Percentiles rank a stretch among this genome's conserved stretches.
Conservation (phyloP, 1,140 invertebrate species). For the Drosophila santomea region DNA sequence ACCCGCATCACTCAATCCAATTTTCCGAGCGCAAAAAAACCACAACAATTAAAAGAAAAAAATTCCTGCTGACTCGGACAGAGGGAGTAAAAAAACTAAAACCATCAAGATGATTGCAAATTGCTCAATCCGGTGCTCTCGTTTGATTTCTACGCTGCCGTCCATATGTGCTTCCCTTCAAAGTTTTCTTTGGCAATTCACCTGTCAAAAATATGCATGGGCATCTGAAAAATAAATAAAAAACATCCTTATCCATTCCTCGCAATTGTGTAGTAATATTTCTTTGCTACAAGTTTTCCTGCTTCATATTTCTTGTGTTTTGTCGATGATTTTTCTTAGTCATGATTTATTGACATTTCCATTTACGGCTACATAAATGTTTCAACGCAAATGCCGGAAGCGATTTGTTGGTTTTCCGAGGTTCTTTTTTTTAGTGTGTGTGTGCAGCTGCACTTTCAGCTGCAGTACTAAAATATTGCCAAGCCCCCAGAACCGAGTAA, state of each 20-base stretch:
- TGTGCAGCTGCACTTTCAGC: slow-evolving; percentile 16
- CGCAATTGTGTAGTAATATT: slow-evolving; percentile 48
- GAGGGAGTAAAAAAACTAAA: neutral
- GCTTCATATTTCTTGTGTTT: slow-evolving; percentile 44
- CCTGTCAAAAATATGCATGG: slow-evolving; percentile 15
- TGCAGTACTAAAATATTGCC: slow-evolving; percentile 67
- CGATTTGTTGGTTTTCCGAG: slow-evolving; percentile 71
- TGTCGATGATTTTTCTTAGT: slow-evolving; percentile 57
- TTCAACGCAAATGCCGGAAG: slow-evolving; percentile 78
- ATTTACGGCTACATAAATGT: slow-evolving; percentile 81
- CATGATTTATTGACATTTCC: slow-evolving; percentile 83
- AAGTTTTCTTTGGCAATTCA: slow-evolving; percentile 5
- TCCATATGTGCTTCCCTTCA: slow-evolving; percentile 11
- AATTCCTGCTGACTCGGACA: slow-evolving; percentile 32
- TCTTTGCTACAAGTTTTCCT: slow-evolving; percentile 66
- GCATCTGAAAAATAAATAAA: neutral
- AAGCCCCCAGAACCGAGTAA: slow-evolving; percentile 34
- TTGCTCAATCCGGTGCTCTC: slow-evolving; percentile 9
- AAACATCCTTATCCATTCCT: slow-evolving; percentile 6
- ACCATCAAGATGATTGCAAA: slow-evolving; percentile 37
- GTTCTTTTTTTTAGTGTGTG: slow-evolving; percentile 34
- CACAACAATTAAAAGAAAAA: slow-evolving; percentile 45
- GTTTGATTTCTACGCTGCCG: slow-evolving; percentile 21
- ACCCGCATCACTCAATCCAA: slow-evolving; percentile 46
- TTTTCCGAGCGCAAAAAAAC: slow-evolving; percentile 27